Evolutionary conservation across 2,113 vertebrate genomes (phyloP).

Genomic region (Calyptommatus sinebrachiatus): DNA sequence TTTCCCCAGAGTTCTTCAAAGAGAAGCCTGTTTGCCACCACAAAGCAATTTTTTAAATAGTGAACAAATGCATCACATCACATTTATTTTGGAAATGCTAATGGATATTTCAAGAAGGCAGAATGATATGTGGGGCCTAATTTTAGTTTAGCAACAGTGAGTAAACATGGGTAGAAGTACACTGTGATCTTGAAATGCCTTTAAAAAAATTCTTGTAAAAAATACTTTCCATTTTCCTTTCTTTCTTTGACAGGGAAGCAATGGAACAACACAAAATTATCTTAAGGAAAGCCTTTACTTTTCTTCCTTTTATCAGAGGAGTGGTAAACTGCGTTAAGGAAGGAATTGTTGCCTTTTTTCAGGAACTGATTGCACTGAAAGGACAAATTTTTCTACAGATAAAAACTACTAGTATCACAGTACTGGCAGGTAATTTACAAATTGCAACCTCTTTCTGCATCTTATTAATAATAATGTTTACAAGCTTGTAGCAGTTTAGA

Average conservation of each 20-base stretch:
- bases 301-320: slow-evolving; percentile 67
- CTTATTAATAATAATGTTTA: background rate
- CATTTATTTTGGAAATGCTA: background rate
- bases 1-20: too few relatives aligned
- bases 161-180: background rate
- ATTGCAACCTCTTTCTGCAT: background rate
- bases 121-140: background rate
- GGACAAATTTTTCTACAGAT: slow-evolving; percentile 69
- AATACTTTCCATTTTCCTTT: background rate
- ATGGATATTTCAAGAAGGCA: background rate
- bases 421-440: slow-evolving; percentile 64
- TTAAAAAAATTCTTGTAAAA: slow-evolving; percentile 11
- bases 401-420: slow-evolving; percentile 62
- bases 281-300: slow-evolving; percentile 65
- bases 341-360: slow-evolving; percentile 68
- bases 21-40: too few relatives aligned
- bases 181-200: background rate
- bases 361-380: slow-evolving; percentile 72
- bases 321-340: slow-evolving; percentile 73
- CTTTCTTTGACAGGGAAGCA: slow-evolving; percentile 66
- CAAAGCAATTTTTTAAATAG: too few relatives aligned
- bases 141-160: too few relatives aligned
- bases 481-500: background rate
- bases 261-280: slow-evolving; percentile 64
- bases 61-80: too few relatives aligned